These are phyloP conservation scores for Stegana nigrithorax DNA, from an alignment of 2,888 invertebrate species.

Conservation along the genomic window DNA sequence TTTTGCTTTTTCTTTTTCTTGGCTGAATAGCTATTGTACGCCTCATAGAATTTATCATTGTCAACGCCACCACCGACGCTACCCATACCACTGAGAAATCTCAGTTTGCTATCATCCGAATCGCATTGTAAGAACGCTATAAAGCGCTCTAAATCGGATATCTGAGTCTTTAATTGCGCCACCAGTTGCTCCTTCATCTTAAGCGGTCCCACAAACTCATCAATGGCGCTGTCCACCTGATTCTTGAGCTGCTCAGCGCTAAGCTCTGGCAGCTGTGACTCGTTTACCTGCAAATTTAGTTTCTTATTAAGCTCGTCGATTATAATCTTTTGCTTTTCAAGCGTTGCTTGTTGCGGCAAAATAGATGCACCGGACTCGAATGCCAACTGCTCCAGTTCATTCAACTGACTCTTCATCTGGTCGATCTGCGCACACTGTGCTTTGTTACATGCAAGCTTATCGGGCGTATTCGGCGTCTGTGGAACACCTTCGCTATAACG, in stretches of 20 bases:
- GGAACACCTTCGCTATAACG: background rate
- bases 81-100: constrained; percentile 31
- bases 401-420: constrained; percentile 89
- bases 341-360: constrained; percentile 80
- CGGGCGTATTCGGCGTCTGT: constrained; percentile 22
- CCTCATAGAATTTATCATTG: constrained; percentile 42
- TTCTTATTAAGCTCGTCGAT: constrained; percentile 88
- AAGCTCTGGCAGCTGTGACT: constrained; percentile 78
- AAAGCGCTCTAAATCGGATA: constrained; percentile 96
- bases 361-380: constrained; percentile 86
- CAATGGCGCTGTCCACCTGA: constrained; percentile 90
- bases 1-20: constrained; percentile 51
- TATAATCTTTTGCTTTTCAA: constrained; percentile 90
- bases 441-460: too few relatives aligned
- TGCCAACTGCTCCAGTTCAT: constrained; percentile 85
- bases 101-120: constrained; percentile 67
- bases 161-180: constrained; percentile 94
- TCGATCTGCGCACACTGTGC: constrained; percentile 84
- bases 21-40: constrained; percentile 67
- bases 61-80: constrained; percentile 22
- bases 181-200: constrained; percentile 97
- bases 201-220: constrained; percentile 91
- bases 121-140: constrained; percentile 94
- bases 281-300: constrained; percentile 87
- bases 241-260: constrained; percentile 85